Evolutionary conservation across 2,113 vertebrate species (phyloP).

Genomic region (Glaucomys volans): DNA sequence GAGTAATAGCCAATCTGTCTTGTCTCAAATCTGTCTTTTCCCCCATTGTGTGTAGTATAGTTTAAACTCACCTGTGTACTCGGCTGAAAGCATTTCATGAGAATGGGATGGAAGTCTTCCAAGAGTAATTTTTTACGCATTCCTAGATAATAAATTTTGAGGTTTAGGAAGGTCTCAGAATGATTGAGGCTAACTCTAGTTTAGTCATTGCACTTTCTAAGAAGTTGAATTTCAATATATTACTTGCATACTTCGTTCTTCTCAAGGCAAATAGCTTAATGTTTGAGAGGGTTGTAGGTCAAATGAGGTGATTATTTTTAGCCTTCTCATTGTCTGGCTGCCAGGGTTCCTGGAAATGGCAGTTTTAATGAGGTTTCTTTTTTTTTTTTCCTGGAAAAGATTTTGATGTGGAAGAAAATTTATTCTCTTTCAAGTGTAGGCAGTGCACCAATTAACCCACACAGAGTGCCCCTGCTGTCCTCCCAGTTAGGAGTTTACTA

Average conservation of each 20-base stretch:
- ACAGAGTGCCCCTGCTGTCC: constrained; percentile 27
- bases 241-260: constrained; percentile 46
- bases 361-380: constrained; percentile 69
- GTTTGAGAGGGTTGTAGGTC: background rate
- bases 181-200: background rate
- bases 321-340: constrained; percentile 61
- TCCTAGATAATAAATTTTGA: constrained; percentile 18
- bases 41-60: background rate
- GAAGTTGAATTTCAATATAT: constrained; percentile 49
- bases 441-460: constrained; percentile 71
- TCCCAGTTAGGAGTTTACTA: constrained; percentile 34
- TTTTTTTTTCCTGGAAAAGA: background rate
- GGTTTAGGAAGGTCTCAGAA: background rate
- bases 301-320: constrained; percentile 56
- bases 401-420: constrained; percentile 73
- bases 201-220: constrained; percentile 56
- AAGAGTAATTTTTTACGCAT: constrained; percentile 7
- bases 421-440: constrained; percentile 56
- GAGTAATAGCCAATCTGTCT: background rate
- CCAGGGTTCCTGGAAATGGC: constrained; percentile 69
- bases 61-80: background rate
- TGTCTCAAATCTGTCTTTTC: background rate
- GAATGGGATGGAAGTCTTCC: background rate
- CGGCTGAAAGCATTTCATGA: background rate
- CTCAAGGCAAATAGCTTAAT: constrained; percentile 39